Evolutionary conservation across 2,113 vertebrate genomes (phyloP).

Genomic region (Pollachius pollachius): DNA sequence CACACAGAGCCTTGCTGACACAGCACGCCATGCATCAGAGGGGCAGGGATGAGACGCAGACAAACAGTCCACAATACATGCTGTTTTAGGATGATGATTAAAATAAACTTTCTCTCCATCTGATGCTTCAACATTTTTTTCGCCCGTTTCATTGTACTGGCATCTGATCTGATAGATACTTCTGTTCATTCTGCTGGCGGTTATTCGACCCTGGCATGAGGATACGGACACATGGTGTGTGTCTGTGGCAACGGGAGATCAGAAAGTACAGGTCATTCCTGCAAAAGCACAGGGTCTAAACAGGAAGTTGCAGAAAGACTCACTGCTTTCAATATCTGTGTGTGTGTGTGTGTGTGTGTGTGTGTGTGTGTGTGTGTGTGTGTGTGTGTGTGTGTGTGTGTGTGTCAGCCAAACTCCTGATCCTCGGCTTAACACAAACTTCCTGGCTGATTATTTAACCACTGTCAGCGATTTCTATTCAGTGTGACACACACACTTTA

Average conservation of each 20-base stretch:
- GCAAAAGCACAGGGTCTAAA: conserved; percentile 38
- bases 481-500: conserved; percentile 23
- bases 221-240: neutral
- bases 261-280: conserved; percentile 18
- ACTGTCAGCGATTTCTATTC: conserved; percentile 52
- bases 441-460: conserved; percentile 61
- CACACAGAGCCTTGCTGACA: too few relatives aligned
- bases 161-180: neutral
- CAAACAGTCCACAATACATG: conserved; percentile 16
- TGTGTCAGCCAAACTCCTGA: conserved; percentile 31
- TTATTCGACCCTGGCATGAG: neutral
- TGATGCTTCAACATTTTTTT: neutral
- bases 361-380: conserved; percentile 2
- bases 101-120: neutral
- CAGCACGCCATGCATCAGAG: too few relatives aligned
- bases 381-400: neutral
- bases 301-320: conserved; percentile 55
- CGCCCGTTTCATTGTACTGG: neutral
- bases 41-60: too few relatives aligned
- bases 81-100: conserved; percentile 26
- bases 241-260: conserved; percentile 1
- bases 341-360: neutral
- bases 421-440: conserved; percentile 65
- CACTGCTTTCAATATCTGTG: conserved; percentile 11
- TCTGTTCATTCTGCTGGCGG: neutral